phyloP scores from a whole-genome alignment of 2,113 vertebrate species.

The Poeciliopsis retropinna region DNA sequence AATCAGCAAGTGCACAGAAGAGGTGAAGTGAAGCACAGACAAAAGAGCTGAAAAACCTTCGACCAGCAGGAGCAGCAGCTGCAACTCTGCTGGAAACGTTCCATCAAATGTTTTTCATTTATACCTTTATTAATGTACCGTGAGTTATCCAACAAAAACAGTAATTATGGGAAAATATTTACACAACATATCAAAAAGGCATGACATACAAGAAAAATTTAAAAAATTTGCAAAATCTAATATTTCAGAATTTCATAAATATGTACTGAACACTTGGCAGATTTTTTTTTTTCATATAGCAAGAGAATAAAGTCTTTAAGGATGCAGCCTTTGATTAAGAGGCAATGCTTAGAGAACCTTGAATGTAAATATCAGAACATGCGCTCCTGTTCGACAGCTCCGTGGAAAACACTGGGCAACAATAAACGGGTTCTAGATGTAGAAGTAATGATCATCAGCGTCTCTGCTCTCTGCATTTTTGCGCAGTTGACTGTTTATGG shows the following conservation, averaged over 20 bases:
- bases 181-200: slow-evolving; percentile 51
- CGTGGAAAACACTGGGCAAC: neutral
- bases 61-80: neutral
- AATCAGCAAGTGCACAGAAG: neutral
- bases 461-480: slow-evolving; percentile 48
- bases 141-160: slow-evolving; percentile 49
- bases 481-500: slow-evolving; percentile 54
- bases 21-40: neutral
- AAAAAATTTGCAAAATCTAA: slow-evolving; percentile 12
- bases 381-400: slow-evolving; percentile 2
- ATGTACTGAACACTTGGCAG: slow-evolving; percentile 52
- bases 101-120: slow-evolving; percentile 44
- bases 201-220: slow-evolving; percentile 49
- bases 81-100: slow-evolving; percentile 14
- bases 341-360: neutral
- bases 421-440: slow-evolving; percentile 65
- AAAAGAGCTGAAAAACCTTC: neutral
- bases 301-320: neutral
- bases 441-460: slow-evolving; percentile 74
- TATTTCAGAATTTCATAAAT: slow-evolving; percentile 46
- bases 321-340: neutral
- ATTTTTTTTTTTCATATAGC: slow-evolving; percentile 38
- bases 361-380: neutral
- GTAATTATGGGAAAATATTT: slow-evolving; percentile 58
- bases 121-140: slow-evolving; percentile 53